These are phyloP conservation scores for Cataglyphis cursor DNA, from an alignment of 2,888 invertebrate genomes.

Conservation along the genomic window DNA sequence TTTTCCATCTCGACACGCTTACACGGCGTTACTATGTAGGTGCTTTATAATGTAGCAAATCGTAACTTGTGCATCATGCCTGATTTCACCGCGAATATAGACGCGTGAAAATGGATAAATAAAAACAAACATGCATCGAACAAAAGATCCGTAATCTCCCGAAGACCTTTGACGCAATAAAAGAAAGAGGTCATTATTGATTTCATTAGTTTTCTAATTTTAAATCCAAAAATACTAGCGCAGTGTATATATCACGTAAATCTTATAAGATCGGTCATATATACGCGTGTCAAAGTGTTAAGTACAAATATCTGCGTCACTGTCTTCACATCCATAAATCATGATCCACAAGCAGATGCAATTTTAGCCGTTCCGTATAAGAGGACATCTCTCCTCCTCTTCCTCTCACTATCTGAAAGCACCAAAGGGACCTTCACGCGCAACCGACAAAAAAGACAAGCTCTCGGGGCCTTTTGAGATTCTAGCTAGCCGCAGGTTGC, in stretches of 20 bases:
- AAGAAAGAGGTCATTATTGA: not conserved
- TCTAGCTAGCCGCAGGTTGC: conserved; percentile 70
- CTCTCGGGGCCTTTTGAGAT: conserved; percentile 14
- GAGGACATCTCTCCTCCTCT: conserved; percentile 30
- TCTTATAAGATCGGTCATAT: not conserved
- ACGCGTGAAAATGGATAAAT: not conserved
- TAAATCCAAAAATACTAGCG: conserved; percentile 7
- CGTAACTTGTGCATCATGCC: conserved; percentile 33
- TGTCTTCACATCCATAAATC: conserved; percentile 37
- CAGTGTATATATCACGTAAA: conserved; percentile 1
- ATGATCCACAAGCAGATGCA: conserved; percentile 34
- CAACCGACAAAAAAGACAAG: not conserved
- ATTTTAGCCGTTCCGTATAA: conserved; percentile 30
- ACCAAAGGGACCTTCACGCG: conserved; percentile 18
- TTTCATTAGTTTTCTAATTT: conserved; percentile 29
- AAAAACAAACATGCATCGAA: not conserved
- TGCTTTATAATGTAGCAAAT: conserved; percentile 8
- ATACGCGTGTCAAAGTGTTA: conserved; percentile 30
- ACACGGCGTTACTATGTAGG: conserved; percentile 38
- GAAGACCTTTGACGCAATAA: not conserved
- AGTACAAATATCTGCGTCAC: conserved; percentile 40
- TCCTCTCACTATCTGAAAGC: conserved; percentile 36
- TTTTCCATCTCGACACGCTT: conserved; percentile 43
- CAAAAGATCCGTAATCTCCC: not conserved
- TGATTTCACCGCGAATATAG: conserved; percentile 44